Base-by-base conservation (phyloP, 2,888 invertebrate species). In the Yponomeuta evonymella region DNA sequence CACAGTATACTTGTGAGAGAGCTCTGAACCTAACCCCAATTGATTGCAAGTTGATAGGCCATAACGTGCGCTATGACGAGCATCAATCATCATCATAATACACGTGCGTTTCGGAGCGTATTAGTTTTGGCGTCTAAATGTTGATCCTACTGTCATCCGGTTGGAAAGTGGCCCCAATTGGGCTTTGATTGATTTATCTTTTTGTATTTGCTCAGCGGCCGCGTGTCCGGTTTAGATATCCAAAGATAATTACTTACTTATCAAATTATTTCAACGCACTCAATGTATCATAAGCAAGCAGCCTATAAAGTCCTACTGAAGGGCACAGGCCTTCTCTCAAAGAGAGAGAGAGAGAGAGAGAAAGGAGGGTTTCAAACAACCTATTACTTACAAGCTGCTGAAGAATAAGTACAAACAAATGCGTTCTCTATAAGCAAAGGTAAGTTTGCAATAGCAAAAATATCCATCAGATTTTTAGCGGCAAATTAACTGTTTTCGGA, bases 131-230 rank as follows among this genome's bases (percentile, higher is more conserved):
- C 69, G 68, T 70, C 65, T 66, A 69, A 73, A 67, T 77, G 79
- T 79, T 77, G 78, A 75, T 72, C 72, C 75, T 73, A 72, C 73
- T 72, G 74, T 75, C 78, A 78, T 81, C 81, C 82, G 82, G 75
- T 75, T 73, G 73, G 72, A 70, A 74, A 75, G 75, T 75, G 77
- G 71, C 72, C 76, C 74, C 76, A 81, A 80, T 81, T 79, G 48
- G 43, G 23, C 15, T 43, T 8, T 43, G 76, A 74, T 75, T 79
- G 79, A 80, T 77, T 74, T 74, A 75, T 74, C 75, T 77, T 79
- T 79, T 78, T 79, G 77, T 76, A 78, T 76, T 76, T 67, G 67
- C 10, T 12, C 3, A 58, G 15, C 15, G 15, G 15, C 51, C 51
- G 51, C 51, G 51, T 12, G 15, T 58, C 51, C 51, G 51, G 51